Evolutionary conservation across 2,113 vertebrate genomes (phyloP).

Genomic region (Alethe diademata): DNA sequence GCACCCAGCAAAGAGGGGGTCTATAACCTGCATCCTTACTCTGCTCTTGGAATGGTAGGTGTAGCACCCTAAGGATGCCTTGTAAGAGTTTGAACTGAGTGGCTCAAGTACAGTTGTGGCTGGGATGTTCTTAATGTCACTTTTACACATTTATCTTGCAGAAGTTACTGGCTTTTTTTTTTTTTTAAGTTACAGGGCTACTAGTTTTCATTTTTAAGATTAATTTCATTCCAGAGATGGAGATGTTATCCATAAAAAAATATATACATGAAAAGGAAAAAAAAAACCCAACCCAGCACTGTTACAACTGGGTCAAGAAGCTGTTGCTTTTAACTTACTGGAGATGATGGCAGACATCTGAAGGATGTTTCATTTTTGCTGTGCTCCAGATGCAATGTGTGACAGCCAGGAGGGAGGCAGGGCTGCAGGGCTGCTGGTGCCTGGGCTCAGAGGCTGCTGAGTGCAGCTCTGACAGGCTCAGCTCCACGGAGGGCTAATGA

Average conservation of each 20-base stretch:
- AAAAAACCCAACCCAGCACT: neutral
- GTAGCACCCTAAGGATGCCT: neutral
- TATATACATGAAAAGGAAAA: neutral
- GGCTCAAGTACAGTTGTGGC: neutral
- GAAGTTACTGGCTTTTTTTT: neutral
- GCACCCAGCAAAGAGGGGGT: neutral
- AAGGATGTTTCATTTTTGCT: neutral
- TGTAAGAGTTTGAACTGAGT: neutral
- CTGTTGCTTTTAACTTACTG: neutral
- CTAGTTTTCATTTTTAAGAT: neutral
- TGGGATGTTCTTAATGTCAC: neutral
- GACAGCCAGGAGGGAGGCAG: neutral
- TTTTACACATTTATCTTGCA: neutral
- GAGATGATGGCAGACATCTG: neutral
- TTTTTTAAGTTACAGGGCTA: neutral
- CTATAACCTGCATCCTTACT: neutral
- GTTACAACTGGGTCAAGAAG: neutral
- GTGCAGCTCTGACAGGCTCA: neutral
- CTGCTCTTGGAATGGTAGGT: neutral
- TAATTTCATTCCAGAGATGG: neutral
- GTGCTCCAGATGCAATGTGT: neutral
- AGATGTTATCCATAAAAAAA: neutral
- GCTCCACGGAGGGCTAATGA: slow-evolving; percentile 4
- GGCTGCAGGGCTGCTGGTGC: neutral
- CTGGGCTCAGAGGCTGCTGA: neutral